Evolutionary conservation across 2,888 invertebrate species (phyloP).

Genomic region (Pseudanteris insignis): DNA sequence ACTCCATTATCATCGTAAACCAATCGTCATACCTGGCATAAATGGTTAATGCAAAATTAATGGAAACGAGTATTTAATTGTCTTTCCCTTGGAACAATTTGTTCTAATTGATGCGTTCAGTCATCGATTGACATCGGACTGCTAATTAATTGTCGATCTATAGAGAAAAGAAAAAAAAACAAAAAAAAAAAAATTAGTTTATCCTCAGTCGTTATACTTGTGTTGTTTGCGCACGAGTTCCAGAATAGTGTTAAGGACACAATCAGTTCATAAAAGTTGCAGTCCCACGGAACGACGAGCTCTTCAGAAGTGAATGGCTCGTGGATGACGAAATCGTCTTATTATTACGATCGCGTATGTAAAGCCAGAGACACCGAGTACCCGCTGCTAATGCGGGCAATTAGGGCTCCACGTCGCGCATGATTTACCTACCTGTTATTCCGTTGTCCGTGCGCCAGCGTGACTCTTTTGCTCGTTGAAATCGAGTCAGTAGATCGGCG

Average conservation of each 20-base stretch:
- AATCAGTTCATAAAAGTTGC: slow-evolving; percentile 13
- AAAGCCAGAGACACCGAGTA: slow-evolving; percentile 7
- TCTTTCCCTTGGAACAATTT: slow-evolving; percentile 5
- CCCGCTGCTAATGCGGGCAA: slow-evolving; percentile 28
- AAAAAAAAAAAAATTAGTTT: slow-evolving; percentile 9
- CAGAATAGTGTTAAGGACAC: slow-evolving; percentile 33
- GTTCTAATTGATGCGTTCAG: slow-evolving; percentile 9
- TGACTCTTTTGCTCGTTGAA: slow-evolving; percentile 21
- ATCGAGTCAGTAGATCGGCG: slow-evolving; percentile 7
- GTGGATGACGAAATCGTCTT: slow-evolving; percentile 36
- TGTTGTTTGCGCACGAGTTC: slow-evolving; percentile 1
- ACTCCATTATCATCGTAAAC: too few relatives aligned
- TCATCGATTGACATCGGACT: slow-evolving; percentile 14
- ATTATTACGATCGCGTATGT: slow-evolving; percentile 34
- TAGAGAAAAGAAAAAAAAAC: too few relatives aligned
- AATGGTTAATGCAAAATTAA: background rate
- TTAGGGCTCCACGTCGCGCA: slow-evolving; percentile 33
- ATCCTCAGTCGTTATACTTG: slow-evolving; percentile 13
- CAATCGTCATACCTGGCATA: too few relatives aligned
- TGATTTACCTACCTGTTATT: slow-evolving; percentile 32
- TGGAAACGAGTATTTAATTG: slow-evolving; percentile 1
- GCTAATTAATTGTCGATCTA: slow-evolving; percentile 1
- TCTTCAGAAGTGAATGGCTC: slow-evolving; percentile 31
- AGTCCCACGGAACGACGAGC: slow-evolving; percentile 34
- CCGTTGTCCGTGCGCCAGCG: slow-evolving; percentile 8